Percentiles rank a stretch among this genome's conserved stretches.
Evolutionary conservation across 2,797 vertebrate species (phyloP).

Genomic region (Melanitta fusca): DNA sequence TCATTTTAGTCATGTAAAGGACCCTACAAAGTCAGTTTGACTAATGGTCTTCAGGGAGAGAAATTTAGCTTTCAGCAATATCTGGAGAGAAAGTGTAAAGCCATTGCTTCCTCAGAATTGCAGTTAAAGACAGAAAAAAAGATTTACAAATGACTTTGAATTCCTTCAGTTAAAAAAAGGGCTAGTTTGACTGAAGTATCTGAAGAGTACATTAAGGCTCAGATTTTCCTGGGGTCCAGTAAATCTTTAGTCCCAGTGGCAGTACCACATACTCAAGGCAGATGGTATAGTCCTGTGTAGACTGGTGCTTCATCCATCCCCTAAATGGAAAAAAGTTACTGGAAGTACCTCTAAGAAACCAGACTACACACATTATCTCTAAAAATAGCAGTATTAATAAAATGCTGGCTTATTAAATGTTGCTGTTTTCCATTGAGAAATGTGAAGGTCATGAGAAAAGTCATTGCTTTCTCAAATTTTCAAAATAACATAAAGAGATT

Average conservation of each 20-base stretch:
- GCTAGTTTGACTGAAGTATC: conserved; percentile 2
- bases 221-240: conserved; percentile 27
- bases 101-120: conserved; percentile 45
- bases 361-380: neutral
- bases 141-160: conserved; percentile 52
- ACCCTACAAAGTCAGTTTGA: conserved; percentile 39
- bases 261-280: neutral
- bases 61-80: conserved; percentile 58
- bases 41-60: conserved; percentile 51
- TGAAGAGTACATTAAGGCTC: conserved; percentile 45
- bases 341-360: neutral
- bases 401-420: neutral
- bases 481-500: conserved; percentile 26
- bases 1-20: conserved; percentile 53
- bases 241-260: neutral
- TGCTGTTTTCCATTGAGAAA: conserved; percentile 8
- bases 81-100: conserved; percentile 36
- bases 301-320: neutral
- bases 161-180: conserved; percentile 29
- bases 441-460: neutral
- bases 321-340: neutral
- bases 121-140: conserved; percentile 42
- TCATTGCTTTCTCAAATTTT: neutral
- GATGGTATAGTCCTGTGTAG: neutral
- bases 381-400: neutral